phyloP scores from a whole-genome alignment of 2,888 invertebrate species.

The Drosophila parthenogenetica region DNA sequence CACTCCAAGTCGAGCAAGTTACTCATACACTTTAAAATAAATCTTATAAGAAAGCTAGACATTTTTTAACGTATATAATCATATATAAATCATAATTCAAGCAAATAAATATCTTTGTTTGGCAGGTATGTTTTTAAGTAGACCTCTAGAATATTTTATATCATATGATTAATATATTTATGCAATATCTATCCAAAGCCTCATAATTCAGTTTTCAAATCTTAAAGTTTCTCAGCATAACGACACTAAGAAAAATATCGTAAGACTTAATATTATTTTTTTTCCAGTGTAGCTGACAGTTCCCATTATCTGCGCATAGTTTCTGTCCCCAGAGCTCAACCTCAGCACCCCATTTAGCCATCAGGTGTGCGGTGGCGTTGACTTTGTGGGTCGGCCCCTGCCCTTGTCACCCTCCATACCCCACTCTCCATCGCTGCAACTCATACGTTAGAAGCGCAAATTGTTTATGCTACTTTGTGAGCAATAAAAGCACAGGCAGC shows the following conservation, averaged over 20 bases:
- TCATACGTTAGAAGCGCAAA: constrained; percentile 57
- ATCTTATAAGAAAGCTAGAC: too few species aligned
- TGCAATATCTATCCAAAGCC: too few species aligned
- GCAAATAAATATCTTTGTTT: too few species aligned
- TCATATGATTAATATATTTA: too few species aligned
- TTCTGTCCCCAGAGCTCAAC: neutral
- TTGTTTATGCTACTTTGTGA: constrained; percentile 78
- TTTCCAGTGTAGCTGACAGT: neutral
- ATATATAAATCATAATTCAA: too few species aligned
- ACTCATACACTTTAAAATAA: neutral
- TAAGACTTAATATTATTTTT: too few species aligned
- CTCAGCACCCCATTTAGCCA: constrained; percentile 28
- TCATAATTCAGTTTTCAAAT: too few species aligned
- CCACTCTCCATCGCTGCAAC: neutral
- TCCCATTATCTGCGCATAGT: neutral
- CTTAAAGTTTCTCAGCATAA: too few species aligned
- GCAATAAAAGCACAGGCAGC: constrained; percentile 72
- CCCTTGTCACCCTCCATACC: neutral
- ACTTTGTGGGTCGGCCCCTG: constrained; percentile 54
- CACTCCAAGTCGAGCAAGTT: constrained; percentile 40
- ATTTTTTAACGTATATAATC: too few species aligned
- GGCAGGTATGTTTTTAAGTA: too few species aligned
- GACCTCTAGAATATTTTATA: too few species aligned
- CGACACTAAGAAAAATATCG: too few species aligned
- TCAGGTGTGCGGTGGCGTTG: constrained; percentile 81